Base-by-base conservation (phyloP, 2,797 vertebrate species). In the Anisognathus igniventris region DNA sequence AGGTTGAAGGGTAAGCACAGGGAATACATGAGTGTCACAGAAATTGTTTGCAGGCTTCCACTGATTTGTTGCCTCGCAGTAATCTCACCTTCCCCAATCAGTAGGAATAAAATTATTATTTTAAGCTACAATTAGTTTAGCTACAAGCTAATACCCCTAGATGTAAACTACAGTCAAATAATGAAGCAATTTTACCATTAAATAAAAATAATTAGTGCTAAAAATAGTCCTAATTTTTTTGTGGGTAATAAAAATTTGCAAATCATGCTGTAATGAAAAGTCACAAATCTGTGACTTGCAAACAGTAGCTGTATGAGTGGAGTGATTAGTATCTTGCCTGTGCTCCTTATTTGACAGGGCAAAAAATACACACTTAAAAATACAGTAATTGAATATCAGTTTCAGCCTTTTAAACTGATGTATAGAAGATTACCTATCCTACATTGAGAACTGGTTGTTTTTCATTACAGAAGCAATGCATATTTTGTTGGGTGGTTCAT, bases 311-410 rank as follows among this genome's bases (percentile, higher is more conserved):
- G 6, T 42, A 8, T 37, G 64, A 94, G 23, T 27, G 51, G 57
- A 85, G 54, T 30, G 23, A 89, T 86, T 42, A 17, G 9, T 61
- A 28, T 81, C 61, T 83, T 81, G 28, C 58, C 73, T 91, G 30
- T 72, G 67, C 44, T 93, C 27, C 33, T 57, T 70, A 48, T 70
- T 48, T 92, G 58, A 84, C 62, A 95, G 31, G 51, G 56, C 23
- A 72, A 64, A 92, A 95, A 90, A 67, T 56, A 66, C 24, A 62
- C 58, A 30, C 65, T 96, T 83, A 83, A 90, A 95, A 92, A 78
- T 80, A 42, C 40, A 75, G 12, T 27, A n/a, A 65, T 12, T 76
- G 65, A 84, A 71, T 76, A 81, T 30, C 60, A 48, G 47, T 93
- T 96, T 82, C 50, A 77, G 21, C 78, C 78, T 80, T 83, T 82